Evolutionary conservation across 2,888 invertebrate genomes (phyloP).

Genomic region (Diploptera punctata): DNA sequence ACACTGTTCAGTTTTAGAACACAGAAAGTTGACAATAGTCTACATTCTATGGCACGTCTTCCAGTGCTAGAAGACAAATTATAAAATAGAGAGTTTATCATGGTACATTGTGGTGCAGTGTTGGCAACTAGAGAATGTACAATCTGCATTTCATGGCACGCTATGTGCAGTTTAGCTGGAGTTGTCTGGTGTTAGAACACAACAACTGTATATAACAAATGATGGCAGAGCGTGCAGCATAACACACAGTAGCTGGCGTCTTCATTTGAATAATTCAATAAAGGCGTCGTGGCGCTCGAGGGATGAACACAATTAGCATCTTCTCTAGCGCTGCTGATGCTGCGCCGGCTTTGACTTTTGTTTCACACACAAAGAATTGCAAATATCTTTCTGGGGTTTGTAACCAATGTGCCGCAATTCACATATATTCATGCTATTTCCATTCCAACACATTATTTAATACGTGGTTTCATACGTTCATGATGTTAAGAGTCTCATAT

Average conservation of each 20-base stretch:
- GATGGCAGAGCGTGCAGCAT: constrained; percentile 20
- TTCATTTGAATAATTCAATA: constrained; percentile 43
- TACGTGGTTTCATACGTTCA: too few species aligned
- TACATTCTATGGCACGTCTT: too few species aligned
- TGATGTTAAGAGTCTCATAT: too few species aligned
- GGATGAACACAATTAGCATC: constrained; percentile 38
- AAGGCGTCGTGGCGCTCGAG: constrained; percentile 30
- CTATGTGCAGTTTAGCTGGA: neutral
- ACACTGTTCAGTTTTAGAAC: too few species aligned
- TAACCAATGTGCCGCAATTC: too few species aligned
- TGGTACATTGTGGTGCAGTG: too few species aligned
- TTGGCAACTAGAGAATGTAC: too few species aligned
- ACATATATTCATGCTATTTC: too few species aligned
- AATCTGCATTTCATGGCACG: neutral
- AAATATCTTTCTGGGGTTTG: constrained; percentile 22
- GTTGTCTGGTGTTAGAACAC: constrained; percentile 36
- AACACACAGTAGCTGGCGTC: constrained; percentile 20
- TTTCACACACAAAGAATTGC: constrained; percentile 36
- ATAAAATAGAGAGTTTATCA: too few species aligned
- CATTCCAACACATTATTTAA: too few species aligned
- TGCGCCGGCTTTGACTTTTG: constrained; percentile 24
- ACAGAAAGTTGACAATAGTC: too few species aligned
- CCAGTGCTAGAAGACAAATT: too few species aligned
- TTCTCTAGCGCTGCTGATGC: neutral
- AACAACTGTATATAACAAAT: constrained; percentile 35